Evolutionary conservation across 1,140 invertebrate species (phyloP), one percentile per base, ranked within the genome.

Genomic region (Sycophila sp.): DNA sequence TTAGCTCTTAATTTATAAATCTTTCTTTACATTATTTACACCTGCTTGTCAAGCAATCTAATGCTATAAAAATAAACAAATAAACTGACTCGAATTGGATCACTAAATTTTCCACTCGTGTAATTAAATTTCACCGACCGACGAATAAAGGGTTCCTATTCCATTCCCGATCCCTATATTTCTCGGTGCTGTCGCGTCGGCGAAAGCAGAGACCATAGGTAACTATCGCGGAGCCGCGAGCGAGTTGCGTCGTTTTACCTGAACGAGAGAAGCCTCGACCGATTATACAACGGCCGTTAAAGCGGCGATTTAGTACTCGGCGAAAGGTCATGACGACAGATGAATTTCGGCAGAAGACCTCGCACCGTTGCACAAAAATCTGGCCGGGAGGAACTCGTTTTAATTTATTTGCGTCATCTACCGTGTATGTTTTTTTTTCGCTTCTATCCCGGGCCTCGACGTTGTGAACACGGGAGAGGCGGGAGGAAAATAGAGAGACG

Each of bases 251-350:
- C n/a, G n/a, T n/a, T n/a, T 66, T 66, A 56, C 34, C 49, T 24
- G 51, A 8, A 55, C 19, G 0, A 28, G 26, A 15, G 22, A 42
- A 34, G 51, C 36, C 47, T 30, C 42, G n/a, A n/a, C n/a, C n/a
- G 58, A 75, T 83, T 82, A 78, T 78, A 77, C 73, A 82, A 83
- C 70, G 38, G 36, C 6, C 2, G 49, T 15, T 6, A 4, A 45
- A 34, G 36, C 62, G 45, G 77, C 73, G 72, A 78, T 79, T 78
- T 77, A 75, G 68, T 51, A 71, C 63, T 55, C 53, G 59, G 71
- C 74, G 66, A 83, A 83, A 83, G 81, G 82, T 82, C 77, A 81
- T 75, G 73, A 69, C 53, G 73, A 76, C 62, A 76, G 78, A 79
- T 79, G 76, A 77, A 80, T 82, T 83, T 82, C 73, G 76, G 75